These are phyloP conservation scores for Cynocephalus volans DNA, from an alignment of 2,113 vertebrate genomes.

Conservation along the genomic window DNA sequence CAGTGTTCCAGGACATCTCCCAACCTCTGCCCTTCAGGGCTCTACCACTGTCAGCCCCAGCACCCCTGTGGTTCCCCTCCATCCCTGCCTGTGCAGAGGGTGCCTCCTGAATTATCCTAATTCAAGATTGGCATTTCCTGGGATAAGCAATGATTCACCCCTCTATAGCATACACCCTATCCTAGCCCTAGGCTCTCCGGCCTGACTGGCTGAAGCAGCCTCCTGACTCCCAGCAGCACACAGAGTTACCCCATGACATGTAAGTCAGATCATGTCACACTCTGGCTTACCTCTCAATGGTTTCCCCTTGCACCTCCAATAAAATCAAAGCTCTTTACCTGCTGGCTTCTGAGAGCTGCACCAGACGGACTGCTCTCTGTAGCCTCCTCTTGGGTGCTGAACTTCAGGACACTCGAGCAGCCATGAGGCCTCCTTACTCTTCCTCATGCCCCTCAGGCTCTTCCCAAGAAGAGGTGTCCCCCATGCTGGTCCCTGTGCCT, in stretches of 20 bases:
- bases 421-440: not conserved
- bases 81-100: not conserved
- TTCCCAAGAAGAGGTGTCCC: too few relatives aligned
- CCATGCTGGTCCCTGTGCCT: fast-evolving
- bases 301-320: not conserved
- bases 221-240: not conserved
- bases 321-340: not conserved
- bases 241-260: not conserved
- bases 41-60: not conserved
- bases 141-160: fast-evolving
- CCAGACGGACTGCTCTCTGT: not conserved
- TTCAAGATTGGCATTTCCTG: not conserved
- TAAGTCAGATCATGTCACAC: not conserved
- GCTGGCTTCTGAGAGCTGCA: not conserved
- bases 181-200: not conserved
- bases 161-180: too few relatives aligned
- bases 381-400: not conserved
- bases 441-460: not conserved
- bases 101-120: not conserved
- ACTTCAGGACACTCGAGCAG: not conserved
- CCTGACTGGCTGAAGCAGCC: not conserved
- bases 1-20: not conserved
- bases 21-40: not conserved
- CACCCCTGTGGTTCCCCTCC: not conserved
- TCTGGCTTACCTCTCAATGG: not conserved